Evolutionary conservation across 2,888 invertebrate genomes (phyloP).

Genomic region (Erpobdella octoculata): DNA sequence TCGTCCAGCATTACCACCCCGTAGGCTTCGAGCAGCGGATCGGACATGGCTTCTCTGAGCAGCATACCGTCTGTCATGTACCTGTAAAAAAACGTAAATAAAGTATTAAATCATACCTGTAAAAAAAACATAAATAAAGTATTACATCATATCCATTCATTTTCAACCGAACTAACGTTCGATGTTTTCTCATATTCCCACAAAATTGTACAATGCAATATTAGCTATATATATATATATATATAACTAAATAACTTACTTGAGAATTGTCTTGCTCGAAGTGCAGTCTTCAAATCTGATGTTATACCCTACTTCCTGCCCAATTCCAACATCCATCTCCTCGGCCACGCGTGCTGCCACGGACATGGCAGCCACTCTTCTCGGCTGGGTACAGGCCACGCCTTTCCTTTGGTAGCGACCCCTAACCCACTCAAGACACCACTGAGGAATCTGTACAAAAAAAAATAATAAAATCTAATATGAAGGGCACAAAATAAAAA

Average conservation of each 20-base stretch:
- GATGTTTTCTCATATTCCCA: too few species aligned
- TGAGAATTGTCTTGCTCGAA: constrained; percentile 81
- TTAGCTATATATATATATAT: background rate
- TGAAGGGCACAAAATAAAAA: background rate
- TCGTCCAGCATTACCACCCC: constrained; percentile 92
- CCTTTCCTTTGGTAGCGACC: constrained; percentile 58
- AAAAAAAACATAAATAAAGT: too few species aligned
- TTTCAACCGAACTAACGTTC: too few species aligned
- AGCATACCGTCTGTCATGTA: constrained; percentile 99
- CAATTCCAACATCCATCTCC: constrained; percentile 93
- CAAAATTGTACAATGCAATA: too few species aligned
- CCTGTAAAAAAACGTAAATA: constrained; percentile 48
- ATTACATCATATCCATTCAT: too few species aligned
- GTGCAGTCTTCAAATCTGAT: constrained; percentile 99
- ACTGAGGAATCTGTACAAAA: constrained; percentile 72
- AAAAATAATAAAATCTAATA: background rate
- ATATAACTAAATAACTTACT: constrained; percentile 55
- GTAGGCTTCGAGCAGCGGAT: constrained; percentile 91
- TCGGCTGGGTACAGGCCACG: constrained; percentile 91
- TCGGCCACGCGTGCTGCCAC: constrained; percentile 97
- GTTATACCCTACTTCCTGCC: constrained; percentile 85
- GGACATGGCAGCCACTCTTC: constrained; percentile 97
- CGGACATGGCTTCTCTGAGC: constrained; percentile 95
- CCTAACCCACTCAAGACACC: constrained; percentile 58
- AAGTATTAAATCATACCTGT: background rate